phyloP scores from a whole-genome alignment of 1,140 invertebrate genomes.

The Cryptotermes secundus region DNA sequence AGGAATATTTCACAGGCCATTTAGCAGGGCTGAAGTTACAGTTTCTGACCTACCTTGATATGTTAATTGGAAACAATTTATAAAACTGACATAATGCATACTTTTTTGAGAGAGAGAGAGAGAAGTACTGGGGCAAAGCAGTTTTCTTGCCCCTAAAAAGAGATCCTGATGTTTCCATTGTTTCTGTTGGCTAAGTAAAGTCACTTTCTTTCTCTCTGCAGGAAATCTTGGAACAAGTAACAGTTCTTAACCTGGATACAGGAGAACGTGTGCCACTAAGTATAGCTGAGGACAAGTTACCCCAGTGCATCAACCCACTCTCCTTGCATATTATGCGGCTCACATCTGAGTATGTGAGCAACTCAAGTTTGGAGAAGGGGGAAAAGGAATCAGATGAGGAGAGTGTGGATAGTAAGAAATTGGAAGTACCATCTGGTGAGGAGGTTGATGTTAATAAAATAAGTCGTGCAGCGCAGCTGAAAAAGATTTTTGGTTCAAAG shows the following conservation, averaged over 20 bases:
- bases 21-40: too few species aligned
- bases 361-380: conserved; percentile 67
- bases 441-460: conserved; percentile 49
- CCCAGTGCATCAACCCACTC: conserved; percentile 87
- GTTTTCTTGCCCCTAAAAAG: too few species aligned
- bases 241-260: conserved; percentile 91
- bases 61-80: too few species aligned
- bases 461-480: conserved; percentile 67
- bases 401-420: conserved; percentile 75
- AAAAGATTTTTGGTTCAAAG: conserved; percentile 81
- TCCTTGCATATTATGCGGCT: conserved; percentile 93
- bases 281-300: conserved; percentile 86
- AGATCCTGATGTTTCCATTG: too few species aligned
- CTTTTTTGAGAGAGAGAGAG: too few species aligned
- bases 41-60: too few species aligned
- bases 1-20: too few species aligned
- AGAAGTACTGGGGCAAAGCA: too few species aligned
- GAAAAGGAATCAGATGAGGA: conserved; percentile 82
- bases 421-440: conserved; percentile 58
- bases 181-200: too few species aligned
- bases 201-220: too few species aligned
- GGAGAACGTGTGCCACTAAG: conserved; percentile 85
- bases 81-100: too few species aligned
- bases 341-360: conserved; percentile 84
- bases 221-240: conserved; percentile 91